Evolutionary conservation across 2,113 vertebrate species (phyloP), one percentile per base, ranked within the genome.

Genomic region (Excalfactoria chinensis): DNA sequence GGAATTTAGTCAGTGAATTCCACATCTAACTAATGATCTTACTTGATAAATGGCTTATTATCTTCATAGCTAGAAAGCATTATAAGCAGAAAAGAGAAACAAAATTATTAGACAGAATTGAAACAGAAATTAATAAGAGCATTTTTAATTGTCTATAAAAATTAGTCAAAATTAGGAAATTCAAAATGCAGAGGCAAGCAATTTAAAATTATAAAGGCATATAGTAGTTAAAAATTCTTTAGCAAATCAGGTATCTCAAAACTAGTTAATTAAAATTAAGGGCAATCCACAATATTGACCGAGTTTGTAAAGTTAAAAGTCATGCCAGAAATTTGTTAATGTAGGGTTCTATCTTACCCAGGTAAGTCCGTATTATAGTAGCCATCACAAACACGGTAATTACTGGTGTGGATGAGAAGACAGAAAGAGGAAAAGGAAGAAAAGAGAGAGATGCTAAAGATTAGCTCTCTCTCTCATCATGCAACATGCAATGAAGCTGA

Each of bases 281-380:
- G 97, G 97, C 93, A 97, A 97, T 98, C 97, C 97, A 98, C 97
- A 96, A 97, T 95, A 97, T 87, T 97, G 98, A 97, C 97, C 63
- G 95, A 96, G 97, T 97, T 97, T 96, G 96, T 97, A 97, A 98
- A 97, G 94, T 95, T 96, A 97, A 92, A 95, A 95, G 66, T 97
- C 98, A 98, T 98, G 98, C 98, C 79, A 96, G 96, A 98, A 97
- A 94, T 97, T 97, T 97, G 98, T 98, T 98, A 98, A 98, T 98
- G 97, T 97, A 98, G 97, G 97, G 97, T 98, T 98, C 97, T 98
- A 98, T 98, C 99, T 99, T 99, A 99, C 99, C 99, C 99, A 97
- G 99, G 99, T 98, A 99, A 99, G 99, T 99, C 99, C 97, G 99
- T 99, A 99, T 99, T 99, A 99, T 99, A 99, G 99, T 99, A 99